These are phyloP conservation scores for Halcyon badia DNA, from an alignment of 2,797 vertebrate species.

Conservation along the genomic window DNA sequence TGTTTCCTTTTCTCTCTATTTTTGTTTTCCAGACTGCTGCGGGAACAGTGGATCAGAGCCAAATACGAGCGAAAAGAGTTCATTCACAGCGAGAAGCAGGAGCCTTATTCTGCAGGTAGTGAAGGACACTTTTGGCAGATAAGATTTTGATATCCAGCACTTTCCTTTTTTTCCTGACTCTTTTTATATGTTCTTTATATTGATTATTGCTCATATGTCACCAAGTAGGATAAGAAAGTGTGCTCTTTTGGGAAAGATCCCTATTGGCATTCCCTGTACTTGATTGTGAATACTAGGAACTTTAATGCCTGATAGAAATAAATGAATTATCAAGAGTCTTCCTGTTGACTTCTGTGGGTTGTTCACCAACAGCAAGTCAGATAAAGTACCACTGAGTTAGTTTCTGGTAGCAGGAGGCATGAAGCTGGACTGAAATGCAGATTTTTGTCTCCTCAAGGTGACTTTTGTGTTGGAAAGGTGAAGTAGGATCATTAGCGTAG, in stretches of 20 bases:
- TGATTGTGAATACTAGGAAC: not conserved
- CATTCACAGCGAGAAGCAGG: slow-evolving; percentile 86
- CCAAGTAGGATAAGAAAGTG: not conserved
- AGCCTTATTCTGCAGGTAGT: slow-evolving; percentile 92
- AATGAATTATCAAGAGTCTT: not conserved
- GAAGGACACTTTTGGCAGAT: not conserved
- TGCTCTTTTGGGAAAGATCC: not conserved
- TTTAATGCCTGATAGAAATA: not conserved
- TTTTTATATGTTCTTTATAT: not conserved
- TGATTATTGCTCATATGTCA: accelerated
- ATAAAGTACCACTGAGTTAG: not conserved
- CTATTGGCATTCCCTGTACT: not conserved
- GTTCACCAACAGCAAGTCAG: not conserved
- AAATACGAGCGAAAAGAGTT: slow-evolving; percentile 93
- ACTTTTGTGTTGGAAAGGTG: not conserved
- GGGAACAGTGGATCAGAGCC: slow-evolving; percentile 94
- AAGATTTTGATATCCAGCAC: not conserved
- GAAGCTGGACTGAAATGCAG: not conserved
- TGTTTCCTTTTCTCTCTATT: not conserved
- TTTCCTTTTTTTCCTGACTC: not conserved
- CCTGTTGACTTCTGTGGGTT: not conserved
- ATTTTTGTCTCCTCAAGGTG: not conserved
- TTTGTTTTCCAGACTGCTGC: slow-evolving; percentile 84
- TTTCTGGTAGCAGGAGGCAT: not conserved
- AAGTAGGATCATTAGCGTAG: not conserved